These are phyloP conservation scores for Amblyopsis hoosieri DNA, from an alignment of 2,797 vertebrate genomes.

Conservation along the genomic window DNA sequence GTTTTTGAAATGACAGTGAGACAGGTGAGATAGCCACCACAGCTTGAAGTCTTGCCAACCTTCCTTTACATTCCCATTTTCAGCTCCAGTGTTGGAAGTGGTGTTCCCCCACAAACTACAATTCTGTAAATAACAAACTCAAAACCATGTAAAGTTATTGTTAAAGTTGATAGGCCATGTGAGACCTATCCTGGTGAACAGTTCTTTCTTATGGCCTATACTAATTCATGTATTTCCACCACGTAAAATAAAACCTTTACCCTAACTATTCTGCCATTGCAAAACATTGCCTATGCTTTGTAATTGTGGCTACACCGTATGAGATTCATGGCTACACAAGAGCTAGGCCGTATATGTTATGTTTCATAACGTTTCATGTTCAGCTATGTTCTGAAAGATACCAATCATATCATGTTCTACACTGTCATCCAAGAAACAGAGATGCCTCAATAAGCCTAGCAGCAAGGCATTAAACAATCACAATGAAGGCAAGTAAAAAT, in stretches of 20 bases:
- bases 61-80: background rate
- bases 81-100: background rate
- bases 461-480: too few relatives aligned
- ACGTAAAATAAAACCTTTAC: constrained; percentile 22
- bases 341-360: constrained; percentile 25
- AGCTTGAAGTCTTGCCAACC: background rate
- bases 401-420: constrained; percentile 44
- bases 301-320: constrained; percentile 62
- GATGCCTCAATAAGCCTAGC: constrained; percentile 30
- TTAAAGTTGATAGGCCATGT: too few relatives aligned
- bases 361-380: constrained; percentile 47
- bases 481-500: too few relatives aligned
- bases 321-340: constrained; percentile 21
- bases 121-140: too few relatives aligned
- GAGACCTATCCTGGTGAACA: background rate
- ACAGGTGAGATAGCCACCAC: background rate
- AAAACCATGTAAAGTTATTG: too few relatives aligned
- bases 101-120: background rate
- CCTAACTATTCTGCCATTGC: constrained; percentile 32
- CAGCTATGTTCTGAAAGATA: constrained; percentile 24
- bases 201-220: background rate
- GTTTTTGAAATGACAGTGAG: constrained; percentile 27
- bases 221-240: constrained; percentile 25
- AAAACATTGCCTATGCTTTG: constrained; percentile 55
- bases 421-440: constrained; percentile 34